phyloP scores from a whole-genome alignment of 30 jellyfish, hydroid and myxozoan genomes.

The Turritopsis rubra region DNA sequence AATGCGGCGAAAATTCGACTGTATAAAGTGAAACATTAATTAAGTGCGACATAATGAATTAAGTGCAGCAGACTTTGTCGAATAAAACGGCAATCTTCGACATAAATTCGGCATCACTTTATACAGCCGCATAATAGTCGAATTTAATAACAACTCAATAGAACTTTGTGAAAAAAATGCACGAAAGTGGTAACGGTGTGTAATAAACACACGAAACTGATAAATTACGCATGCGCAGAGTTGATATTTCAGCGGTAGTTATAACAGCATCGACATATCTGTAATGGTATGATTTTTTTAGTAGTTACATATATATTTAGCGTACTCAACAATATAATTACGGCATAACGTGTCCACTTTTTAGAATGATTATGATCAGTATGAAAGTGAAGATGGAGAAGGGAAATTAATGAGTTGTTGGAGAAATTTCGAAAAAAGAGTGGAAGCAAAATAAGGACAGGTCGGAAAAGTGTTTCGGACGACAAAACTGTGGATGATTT shows the following conservation, averaged over 20 bases:
- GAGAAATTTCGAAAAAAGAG: not conserved
- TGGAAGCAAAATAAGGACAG: not conserved
- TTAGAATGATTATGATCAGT: not conserved
- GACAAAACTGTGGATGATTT: not conserved
- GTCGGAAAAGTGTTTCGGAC: not conserved
- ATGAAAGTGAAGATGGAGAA: not conserved
- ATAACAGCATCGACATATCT: not conserved
- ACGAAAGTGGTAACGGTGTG: not conserved
- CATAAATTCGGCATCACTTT: not conserved
- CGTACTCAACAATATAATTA: not conserved
- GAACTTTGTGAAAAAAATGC: not conserved
- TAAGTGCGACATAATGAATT: not conserved
- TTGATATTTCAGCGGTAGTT: not conserved
- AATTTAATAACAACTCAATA: not conserved
- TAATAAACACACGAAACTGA: not conserved
- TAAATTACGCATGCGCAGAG: not conserved
- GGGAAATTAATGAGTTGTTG: conserved; percentile 1
- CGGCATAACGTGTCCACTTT: not conserved
- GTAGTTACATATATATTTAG: too few relatives aligned
- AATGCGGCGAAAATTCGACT: not conserved
- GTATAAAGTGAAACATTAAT: not conserved
- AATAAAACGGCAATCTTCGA: not conserved
- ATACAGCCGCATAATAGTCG: not conserved
- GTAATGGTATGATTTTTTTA: too few relatives aligned
- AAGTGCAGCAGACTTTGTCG: not conserved